Percentiles rank a stretch among this genome's conserved stretches.
Conservation (phyloP, 2,113 vertebrate species). For the Toxotes chatareus region DNA sequence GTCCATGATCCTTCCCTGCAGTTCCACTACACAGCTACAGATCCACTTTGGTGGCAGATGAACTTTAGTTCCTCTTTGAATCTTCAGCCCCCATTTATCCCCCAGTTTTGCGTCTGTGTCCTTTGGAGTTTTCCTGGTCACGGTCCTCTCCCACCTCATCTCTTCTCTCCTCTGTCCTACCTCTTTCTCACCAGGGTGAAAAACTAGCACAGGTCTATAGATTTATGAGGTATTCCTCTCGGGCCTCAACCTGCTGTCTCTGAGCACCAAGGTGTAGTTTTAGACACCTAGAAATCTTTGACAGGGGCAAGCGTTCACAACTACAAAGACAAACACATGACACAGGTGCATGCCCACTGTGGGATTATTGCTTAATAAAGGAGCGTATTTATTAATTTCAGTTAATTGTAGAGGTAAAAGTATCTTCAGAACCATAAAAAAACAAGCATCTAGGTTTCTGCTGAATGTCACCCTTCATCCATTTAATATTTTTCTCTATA, state of each 20-base stretch:
- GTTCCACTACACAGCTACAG: background rate
- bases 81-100: background rate
- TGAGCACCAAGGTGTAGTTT: constrained; percentile 72
- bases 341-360: background rate
- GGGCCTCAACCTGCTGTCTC: constrained; percentile 43
- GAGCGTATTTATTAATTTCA: background rate
- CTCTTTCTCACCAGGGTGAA: constrained; percentile 76
- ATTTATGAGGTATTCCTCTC: constrained; percentile 68
- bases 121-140: constrained; percentile 28
- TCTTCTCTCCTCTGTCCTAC: constrained; percentile 37
- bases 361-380: background rate
- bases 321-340: constrained; percentile 9
- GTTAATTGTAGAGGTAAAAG: background rate
- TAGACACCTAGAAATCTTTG: constrained; percentile 44
- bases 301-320: background rate
- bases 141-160: background rate
- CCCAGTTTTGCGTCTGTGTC: constrained; percentile 14
- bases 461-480: background rate
- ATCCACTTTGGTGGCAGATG: background rate
- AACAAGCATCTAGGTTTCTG: no score
- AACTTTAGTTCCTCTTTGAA: constrained; percentile 11
- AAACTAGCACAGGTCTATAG: constrained; percentile 63
- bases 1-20: background rate
- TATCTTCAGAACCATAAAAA: background rate
- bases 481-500: background rate